Conservation (phyloP, 37 sponge, comb jelly and placozoan genomes). For the Dysidea cf. avara region DNA sequence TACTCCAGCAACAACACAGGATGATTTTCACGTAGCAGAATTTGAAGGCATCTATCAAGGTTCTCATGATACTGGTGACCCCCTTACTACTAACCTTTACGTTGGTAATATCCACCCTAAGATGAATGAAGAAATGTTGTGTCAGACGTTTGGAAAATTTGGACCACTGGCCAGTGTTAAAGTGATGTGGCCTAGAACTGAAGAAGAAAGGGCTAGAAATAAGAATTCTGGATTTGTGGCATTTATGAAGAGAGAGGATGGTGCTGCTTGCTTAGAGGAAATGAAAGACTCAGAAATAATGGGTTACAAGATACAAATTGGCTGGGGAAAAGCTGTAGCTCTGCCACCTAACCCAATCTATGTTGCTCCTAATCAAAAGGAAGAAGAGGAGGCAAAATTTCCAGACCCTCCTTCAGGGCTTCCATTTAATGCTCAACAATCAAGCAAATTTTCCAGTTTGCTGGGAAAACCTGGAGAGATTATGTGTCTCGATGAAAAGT, state of each 20-base stretch:
- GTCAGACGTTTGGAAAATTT: constrained; percentile 95
- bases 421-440: constrained; percentile 90
- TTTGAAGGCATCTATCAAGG: constrained; percentile 55
- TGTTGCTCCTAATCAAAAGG: constrained; percentile 73
- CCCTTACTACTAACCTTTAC: constrained; percentile 96
- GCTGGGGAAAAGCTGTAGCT: constrained; percentile 98
- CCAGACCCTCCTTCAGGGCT: constrained; percentile 82
- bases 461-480: background rate
- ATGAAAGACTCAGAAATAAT: constrained; percentile 90
- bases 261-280: constrained; percentile 70
- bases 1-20: constrained; percentile 18
- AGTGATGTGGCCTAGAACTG: constrained; percentile 99
- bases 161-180: constrained; percentile 98
- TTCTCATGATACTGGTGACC: constrained; percentile 87
- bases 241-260: constrained; percentile 95
- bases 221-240: constrained; percentile 99
- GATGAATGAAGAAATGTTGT: constrained; percentile 98
- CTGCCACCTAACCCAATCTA: constrained; percentile 93
- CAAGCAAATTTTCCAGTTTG: background rate
- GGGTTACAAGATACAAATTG: constrained; percentile 91
- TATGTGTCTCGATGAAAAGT: background rate
- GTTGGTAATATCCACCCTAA: constrained; percentile 91
- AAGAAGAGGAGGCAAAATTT: constrained; percentile 47
- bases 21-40: constrained; percentile 57
- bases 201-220: constrained; percentile 90